Evolutionary conservation across 2,113 vertebrate genomes (phyloP), one percentile per base, ranked within the genome.

Genomic region (Forbesichthys agassizii): DNA sequence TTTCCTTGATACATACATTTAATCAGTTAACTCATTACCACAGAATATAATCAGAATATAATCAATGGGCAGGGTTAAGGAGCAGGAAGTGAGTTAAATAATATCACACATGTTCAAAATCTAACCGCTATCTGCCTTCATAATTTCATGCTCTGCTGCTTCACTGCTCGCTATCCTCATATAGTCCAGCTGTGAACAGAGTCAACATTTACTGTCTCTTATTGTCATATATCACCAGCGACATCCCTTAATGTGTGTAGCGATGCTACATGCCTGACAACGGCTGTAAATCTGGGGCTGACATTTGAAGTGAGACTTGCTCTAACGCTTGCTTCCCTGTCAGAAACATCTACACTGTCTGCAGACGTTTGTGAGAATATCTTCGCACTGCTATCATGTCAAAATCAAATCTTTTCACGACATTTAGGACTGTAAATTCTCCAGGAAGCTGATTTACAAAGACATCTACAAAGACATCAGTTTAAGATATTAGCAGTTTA

Each of bases 241-340:
- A 63, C 75, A 11, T 77, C 55, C 62, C 54, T 59, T 6, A 12
- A 78, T 61, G 11, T 64, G 52, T 10, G 33, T 5, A 48, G 9
- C 27, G 16, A 4, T 46, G 5, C n/a, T 51, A 74, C 79, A 71
- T 63, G 10, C 66, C 60, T 42, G 75, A 78, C 83, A 74, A 49
- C 65, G 5, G 74, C 75, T 18, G 78, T 84, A 84, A 83, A 87
- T 88, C 81, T 83, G 76, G 9, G 4, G 75, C 71, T 20, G 48
- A n/a, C 27, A 4, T 47, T 48, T 65, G 61, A 68, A 49, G 71
- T 77, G 69, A 84, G 81, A 72, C 16, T 48, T 75, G 78, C 60
- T 2, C 79, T 42, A 69, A 75, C n/a, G 54, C 74, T 61, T 67
- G 73, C 69, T 78, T 77, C 70, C 66, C 64, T 55, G 2, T 57